A percentile compares a stretch with the other conserved stretches of the same genome.
Evolutionary conservation across 23 tunicate species (phyloP).

Genomic region (Trididemnum miniatum): DNA sequence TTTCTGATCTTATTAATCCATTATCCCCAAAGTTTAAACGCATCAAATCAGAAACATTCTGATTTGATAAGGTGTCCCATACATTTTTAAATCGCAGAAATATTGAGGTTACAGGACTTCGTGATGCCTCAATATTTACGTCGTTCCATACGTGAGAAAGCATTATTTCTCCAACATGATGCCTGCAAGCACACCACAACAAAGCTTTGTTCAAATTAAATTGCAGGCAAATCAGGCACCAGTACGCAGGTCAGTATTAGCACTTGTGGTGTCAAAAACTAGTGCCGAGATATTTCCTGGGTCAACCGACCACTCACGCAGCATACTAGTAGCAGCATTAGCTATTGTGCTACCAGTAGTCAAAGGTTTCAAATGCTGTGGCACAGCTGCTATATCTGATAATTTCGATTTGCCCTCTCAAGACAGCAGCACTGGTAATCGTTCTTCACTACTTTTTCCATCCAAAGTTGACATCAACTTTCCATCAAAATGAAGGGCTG

Average conservation of each 20-base stretch:
- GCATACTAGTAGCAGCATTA: not conserved
- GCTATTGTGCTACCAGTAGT: not conserved
- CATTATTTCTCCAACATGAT: constrained; percentile 24
- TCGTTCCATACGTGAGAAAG: not conserved
- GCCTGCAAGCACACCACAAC: constrained; percentile 22
- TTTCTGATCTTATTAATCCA: no score
- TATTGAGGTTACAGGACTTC: no score
- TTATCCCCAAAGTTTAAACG: no score
- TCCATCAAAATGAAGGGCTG: not conserved
- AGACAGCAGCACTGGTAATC: not conserved
- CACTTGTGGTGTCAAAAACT: not conserved
- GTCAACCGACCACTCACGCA: not conserved
- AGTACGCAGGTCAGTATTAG: not conserved
- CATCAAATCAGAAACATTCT: no score
- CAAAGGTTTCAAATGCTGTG: not conserved
- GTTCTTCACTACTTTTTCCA: not conserved
- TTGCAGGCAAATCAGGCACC: constrained; percentile 5
- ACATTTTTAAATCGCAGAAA: no score
- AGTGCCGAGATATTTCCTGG: not conserved
- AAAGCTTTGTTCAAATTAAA: not conserved
- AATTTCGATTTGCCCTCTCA: not conserved
- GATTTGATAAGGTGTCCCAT: no score
- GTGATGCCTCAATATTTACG: constrained; percentile 18
- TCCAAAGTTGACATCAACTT: constrained; percentile 9
- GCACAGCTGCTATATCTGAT: not conserved